Conservation (phyloP, 2,888 invertebrate species). For the Amphipyra berbera region DNA sequence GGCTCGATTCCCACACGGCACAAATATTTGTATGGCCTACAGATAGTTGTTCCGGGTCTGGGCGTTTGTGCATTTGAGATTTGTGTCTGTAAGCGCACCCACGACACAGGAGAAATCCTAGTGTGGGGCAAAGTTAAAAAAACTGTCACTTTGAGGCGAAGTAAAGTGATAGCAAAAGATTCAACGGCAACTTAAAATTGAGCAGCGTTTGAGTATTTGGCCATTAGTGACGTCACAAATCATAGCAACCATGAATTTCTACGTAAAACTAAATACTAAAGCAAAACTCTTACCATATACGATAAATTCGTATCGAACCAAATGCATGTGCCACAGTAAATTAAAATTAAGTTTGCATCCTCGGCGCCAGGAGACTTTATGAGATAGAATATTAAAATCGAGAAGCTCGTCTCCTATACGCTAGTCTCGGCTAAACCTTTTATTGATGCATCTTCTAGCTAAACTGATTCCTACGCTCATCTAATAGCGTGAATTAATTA, state of each 20-base stretch:
- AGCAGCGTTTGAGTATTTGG: too few species aligned
- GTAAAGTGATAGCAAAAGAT: too few species aligned
- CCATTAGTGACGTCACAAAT: not conserved
- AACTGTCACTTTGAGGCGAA: too few species aligned
- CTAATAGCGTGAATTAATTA: constrained; percentile 67
- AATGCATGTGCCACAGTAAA: constrained; percentile 5
- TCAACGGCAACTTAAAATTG: too few species aligned
- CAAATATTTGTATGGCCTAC: too few species aligned
- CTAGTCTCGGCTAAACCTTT: constrained; percentile 4
- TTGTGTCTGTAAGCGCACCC: too few species aligned
- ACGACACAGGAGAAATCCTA: too few species aligned
- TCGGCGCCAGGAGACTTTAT: not conserved
- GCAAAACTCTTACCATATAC: not conserved
- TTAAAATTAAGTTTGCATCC: constrained; percentile 27
- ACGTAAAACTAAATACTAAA: not conserved
- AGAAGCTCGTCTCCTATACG: not conserved
- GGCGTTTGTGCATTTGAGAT: too few species aligned
- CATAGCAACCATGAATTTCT: not conserved
- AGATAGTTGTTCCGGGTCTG: too few species aligned
- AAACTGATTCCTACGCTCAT: constrained; percentile 34
- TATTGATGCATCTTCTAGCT: constrained; percentile 37
- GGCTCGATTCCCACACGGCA: too few species aligned
- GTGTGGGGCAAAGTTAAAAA: too few species aligned
- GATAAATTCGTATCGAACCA: constrained; percentile 1
- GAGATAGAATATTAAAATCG: constrained; percentile 25